Conservation (phyloP, 2,797 vertebrate species). For the Phataginus tetradactyla region DNA sequence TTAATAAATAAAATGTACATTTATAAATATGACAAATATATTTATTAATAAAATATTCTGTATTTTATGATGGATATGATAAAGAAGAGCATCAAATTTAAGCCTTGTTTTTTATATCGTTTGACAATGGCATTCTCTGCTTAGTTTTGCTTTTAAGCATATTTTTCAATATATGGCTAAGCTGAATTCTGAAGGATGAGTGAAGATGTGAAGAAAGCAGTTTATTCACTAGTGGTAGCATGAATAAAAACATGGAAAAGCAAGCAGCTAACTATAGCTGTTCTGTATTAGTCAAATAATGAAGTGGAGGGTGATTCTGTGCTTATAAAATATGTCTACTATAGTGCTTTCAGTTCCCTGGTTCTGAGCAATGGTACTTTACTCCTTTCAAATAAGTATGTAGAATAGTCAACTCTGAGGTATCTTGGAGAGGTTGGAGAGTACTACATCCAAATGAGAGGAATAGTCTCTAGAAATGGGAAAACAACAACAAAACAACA, state of each 20-base stretch:
- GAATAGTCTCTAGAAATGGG: not conserved
- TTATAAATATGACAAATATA: no score
- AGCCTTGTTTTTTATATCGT: not conserved
- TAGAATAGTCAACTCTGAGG: not conserved
- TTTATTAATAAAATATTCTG: not conserved
- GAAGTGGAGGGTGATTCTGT: not conserved
- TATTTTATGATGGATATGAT: not conserved
- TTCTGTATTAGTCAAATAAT: not conserved
- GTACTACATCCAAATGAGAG: not conserved
- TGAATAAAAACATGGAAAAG: not conserved
- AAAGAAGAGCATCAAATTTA: not conserved
- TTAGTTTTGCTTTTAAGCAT: not conserved
- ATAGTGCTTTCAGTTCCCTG: not conserved
- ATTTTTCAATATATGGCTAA: not conserved
- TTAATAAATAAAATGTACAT: no score
- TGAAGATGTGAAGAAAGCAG: not conserved
- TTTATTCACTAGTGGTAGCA: not conserved
- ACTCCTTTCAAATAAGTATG: not conserved
- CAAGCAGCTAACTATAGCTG: not conserved
- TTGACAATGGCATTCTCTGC: not conserved
- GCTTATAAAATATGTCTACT: not conserved
- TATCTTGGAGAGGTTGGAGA: not conserved
- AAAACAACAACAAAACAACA: not conserved
- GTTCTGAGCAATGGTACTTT: not conserved
- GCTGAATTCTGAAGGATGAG: not conserved